Evolutionary conservation across 2,888 invertebrate genomes (phyloP), one percentile per base, ranked within the genome.

Genomic region (Drosophila eohydei): DNA sequence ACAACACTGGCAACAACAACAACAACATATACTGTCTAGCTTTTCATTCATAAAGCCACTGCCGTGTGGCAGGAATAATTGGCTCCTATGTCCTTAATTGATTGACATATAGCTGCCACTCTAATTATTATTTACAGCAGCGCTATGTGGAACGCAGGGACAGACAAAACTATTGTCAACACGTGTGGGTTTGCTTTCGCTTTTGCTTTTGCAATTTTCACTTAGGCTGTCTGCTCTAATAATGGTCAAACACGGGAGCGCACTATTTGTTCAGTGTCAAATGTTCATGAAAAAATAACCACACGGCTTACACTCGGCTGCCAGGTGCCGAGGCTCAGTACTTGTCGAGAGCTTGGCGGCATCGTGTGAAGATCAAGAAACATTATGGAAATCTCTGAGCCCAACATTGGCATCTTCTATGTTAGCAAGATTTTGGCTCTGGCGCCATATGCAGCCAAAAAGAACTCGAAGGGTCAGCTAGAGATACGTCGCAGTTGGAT

Each of bases 351-450:
- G 59, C 44, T 72, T 57, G 57, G n/a, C 36, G 67, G 48, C 66
- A 56, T 36, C 71, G 63, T 55, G 55, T 54, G 16, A 54, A 40
- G 40, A n/a, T 12, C 32, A 9, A 3, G 3, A 9, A 26, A 11
- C 14, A 70, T 44, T 41, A 93, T 93, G 93, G 93, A 93, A 80
- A 91, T 93, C 44, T 90, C 91, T 2, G 89, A 92, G 57, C 62
- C 90, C 7, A 91, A 90, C 41, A 83, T 92, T 67, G 88, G 91
- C 43, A 89, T 92, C 16, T 93, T 93, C 68, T 92, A 92, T 73
- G 68, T 91, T 9, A 91, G 92, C 63, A 92, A 92, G 67, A 6
- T 91, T 3, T 54, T 93, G 59, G 92, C 89, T 2, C 75, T 93
- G 41, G 93, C 93, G 0, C 93, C 93, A 1, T 93, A 91, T 76